Evolutionary conservation across 2,888 invertebrate species (phyloP).

Genomic region (Callimorpha dominula): DNA sequence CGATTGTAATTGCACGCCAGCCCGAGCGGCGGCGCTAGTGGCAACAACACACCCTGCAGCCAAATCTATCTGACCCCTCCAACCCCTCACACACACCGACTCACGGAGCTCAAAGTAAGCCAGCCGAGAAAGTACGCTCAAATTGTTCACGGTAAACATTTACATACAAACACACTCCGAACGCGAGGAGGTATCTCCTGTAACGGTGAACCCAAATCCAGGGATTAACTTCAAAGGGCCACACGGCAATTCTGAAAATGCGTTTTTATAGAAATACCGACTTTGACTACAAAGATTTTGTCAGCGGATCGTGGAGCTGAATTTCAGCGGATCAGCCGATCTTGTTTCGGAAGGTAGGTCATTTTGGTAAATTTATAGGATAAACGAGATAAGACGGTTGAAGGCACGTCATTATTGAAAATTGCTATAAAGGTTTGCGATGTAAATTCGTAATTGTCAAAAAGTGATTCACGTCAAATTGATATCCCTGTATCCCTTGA

Average conservation of each 20-base stretch:
- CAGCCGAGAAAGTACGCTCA: slow-evolving; percentile 59
- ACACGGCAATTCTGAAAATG: slow-evolving; percentile 78
- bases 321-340: slow-evolving; percentile 68
- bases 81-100: slow-evolving; percentile 33
- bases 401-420: slow-evolving; percentile 56
- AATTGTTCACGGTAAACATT: slow-evolving; percentile 67
- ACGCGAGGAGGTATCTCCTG: slow-evolving; percentile 56
- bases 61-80: slow-evolving; percentile 52
- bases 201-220: slow-evolving; percentile 70
- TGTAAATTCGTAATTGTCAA: slow-evolving; percentile 41
- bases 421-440: slow-evolving; percentile 52
- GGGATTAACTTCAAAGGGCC: slow-evolving; percentile 83
- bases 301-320: slow-evolving; percentile 73
- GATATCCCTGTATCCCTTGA: neutral
- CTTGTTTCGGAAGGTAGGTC: slow-evolving; percentile 69
- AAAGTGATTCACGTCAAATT: slow-evolving; percentile 24
- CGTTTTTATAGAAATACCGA: slow-evolving; percentile 82
- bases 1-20: slow-evolving; percentile 64
- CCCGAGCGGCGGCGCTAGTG: slow-evolving; percentile 61
- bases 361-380: slow-evolving; percentile 61
- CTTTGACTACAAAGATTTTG: slow-evolving; percentile 78
- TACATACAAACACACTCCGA: slow-evolving; percentile 62
- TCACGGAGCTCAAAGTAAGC: slow-evolving; percentile 51
- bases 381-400: slow-evolving; percentile 49
- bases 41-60: slow-evolving; percentile 45